Evolutionary conservation across 1,140 invertebrate genomes (phyloP).

Genomic region (Ostrea edulis): DNA sequence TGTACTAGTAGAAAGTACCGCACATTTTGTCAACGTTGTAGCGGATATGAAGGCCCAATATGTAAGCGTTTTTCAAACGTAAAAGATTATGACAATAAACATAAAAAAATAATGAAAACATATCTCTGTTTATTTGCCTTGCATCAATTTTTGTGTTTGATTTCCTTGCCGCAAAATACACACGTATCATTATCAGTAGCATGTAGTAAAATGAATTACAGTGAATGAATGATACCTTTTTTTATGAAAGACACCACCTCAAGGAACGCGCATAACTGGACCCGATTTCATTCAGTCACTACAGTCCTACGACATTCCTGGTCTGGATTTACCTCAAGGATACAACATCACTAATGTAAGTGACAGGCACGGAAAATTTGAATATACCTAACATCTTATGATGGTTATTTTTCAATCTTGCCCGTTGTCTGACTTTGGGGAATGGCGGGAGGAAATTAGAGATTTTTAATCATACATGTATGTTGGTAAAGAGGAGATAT

Average conservation of each 20-base stretch:
- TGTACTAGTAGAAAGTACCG: neutral
- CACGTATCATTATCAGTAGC: neutral
- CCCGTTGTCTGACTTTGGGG: too few species aligned
- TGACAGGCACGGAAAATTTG: neutral
- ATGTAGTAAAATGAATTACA: neutral
- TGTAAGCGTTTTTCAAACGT: neutral
- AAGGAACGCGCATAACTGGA: neutral
- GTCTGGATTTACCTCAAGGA: neutral
- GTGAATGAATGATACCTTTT: neutral
- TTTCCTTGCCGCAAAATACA: neutral
- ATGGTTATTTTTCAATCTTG: too few species aligned
- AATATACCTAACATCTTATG: too few species aligned
- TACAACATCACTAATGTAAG: neutral
- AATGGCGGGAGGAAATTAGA: too few species aligned
- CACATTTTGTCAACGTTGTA: neutral
- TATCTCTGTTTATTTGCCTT: neutral
- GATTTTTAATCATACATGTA: too few species aligned
- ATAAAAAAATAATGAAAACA: neutral
- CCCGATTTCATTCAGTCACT: neutral
- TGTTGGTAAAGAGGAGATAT: too few species aligned
- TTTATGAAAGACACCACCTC: neutral
- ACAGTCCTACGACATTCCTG: neutral
- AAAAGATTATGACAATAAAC: neutral
- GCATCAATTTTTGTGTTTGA: neutral
- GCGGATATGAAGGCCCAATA: neutral